phyloP scores from a whole-genome alignment of 2,888 invertebrate species.

The Frankliniella intonsa region DNA sequence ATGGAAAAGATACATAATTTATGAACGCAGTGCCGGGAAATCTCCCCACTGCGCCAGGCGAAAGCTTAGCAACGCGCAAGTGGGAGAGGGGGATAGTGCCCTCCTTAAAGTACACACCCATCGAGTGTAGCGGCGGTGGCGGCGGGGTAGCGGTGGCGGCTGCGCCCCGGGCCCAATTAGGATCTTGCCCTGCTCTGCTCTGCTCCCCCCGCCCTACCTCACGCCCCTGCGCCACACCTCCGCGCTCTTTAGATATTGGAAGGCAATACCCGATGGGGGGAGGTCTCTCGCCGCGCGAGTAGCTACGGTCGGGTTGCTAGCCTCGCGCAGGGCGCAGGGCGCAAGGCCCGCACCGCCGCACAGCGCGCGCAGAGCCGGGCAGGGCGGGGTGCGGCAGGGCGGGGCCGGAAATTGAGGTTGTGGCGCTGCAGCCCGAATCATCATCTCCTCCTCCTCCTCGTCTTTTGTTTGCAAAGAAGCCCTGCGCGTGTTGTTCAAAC shows the following conservation, averaged over 20 bases:
- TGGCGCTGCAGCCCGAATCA: too few relatives aligned
- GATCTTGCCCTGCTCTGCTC: background rate
- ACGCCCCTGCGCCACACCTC: background rate
- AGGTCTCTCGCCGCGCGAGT: background rate
- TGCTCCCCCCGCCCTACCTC: background rate
- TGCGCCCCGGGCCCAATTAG: background rate
- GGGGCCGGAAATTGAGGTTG: too few relatives aligned
- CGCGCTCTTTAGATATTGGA: background rate
- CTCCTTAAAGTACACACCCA: background rate
- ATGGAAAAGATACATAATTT: slow-evolving; percentile 27
- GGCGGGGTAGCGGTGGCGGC: background rate
- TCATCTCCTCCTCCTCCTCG: too few relatives aligned
- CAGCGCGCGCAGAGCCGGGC: background rate
- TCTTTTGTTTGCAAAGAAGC: too few relatives aligned
- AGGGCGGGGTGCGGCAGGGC: background rate
- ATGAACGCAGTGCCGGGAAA: slow-evolving; percentile 24
- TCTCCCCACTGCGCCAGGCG: slow-evolving; percentile 1
- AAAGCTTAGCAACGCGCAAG: background rate
- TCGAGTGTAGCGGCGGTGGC: background rate
- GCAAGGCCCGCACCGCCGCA: background rate
- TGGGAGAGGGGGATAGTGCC: background rate
- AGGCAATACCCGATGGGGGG: slow-evolving; percentile 3
- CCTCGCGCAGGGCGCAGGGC: background rate
- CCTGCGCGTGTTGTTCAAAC: too few relatives aligned
- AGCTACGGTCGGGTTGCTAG: background rate